Base-by-base conservation (phyloP, 1,140 invertebrate species). In the Pentalonia nigronervosa region DNA sequence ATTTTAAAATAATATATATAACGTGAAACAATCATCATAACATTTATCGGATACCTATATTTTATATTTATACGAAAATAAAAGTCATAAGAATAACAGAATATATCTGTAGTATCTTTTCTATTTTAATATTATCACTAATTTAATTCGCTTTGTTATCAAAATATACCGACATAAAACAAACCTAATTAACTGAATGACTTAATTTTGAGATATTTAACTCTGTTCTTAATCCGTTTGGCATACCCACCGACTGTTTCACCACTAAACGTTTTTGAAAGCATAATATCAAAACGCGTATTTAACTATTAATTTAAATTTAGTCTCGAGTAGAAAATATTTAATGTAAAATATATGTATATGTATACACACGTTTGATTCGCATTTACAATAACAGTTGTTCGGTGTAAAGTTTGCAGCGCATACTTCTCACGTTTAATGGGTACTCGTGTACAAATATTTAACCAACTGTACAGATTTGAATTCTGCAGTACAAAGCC, bases 251-350 rank as follows among this genome's bases (percentile, higher is more conserved):
- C 60, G 14, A 76, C 60, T 30, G 30, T 76, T 34, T 76, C n/a
- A 76, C 14, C 21, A 17, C 30, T 76, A 76, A 76, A 76, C 60
- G 14, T 76, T 76, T 14, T 76, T 30, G n/a, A n/a, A 76, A 76
- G n/a, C n/a, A 14, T 34, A 76, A n/a, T 76, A 76, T 76, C 60
- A 76, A n/a, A 76, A 76, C 60, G 60, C 4, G 60, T n/a, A 76
- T 76, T 76, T 76, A 76, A 76, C 60, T 76, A 76, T 76, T 76
- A 76, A 76, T 76, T 76, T 76, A n/a, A 76, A 30, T 76, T 76
- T 17, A 14, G 30, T 76, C n/a, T 20, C n/a, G 14, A n/a, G 14
- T 76, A 76, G 30, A 76, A n/a, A 76, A 76, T 76, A 17, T n/a
- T 17, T n/a, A 67, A 67, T 67, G 60, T n/a, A 67, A 56, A 25